Base-by-base conservation (phyloP, 1,140 invertebrate species). In the Hirudo medicinalis region DNA sequence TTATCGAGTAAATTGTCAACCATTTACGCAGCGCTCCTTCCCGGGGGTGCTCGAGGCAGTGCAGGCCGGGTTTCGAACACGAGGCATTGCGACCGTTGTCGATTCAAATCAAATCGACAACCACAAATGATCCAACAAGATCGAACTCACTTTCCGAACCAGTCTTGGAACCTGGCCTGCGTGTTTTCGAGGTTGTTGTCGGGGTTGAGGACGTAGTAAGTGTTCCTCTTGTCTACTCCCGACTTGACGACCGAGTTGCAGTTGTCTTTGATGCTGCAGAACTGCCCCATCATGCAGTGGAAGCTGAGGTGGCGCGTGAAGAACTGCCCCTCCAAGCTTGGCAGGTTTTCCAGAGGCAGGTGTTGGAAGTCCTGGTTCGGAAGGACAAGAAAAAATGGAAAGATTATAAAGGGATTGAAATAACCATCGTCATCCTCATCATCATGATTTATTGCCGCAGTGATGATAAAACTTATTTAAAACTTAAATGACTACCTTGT, bases 291-390 rank as follows among this genome's bases (percentile, higher is more conserved):
- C 6, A 87, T 79, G 75, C 89, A 84, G 74, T 89, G 86, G 8
- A 91, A 78, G 40, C 88, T 91, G 43, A 89, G 88, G 77, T 91
- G 86, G 66, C 90, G 83, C 17, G 86, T 86, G 0, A 89, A 85
- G 13, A 88, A 85, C 68, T 69, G 88, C 85, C 43, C 84, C 77
- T 67, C 81, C 15, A 90, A 75, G 6, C 88, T 80, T 8, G 86
- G 83, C 68, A 90, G 81, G 71, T 86, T 86, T 81, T 91, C 89
- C 86, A 89, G 90, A 0, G 89, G 89, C 72, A 91, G 82, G 69
- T 85, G 83, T 79, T 90, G 89, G 40, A 90, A 78, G 67, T 82
- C 80, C 89, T 90, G 77, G 72, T 82, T 49, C 11, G 43, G 43
- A 49, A 49, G 11, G 43, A 49, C 0, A 49, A 9, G 15, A 49